These are phyloP conservation scores for Galbula dea DNA, from an alignment of 2,113 vertebrate species.

Conservation along the genomic window DNA sequence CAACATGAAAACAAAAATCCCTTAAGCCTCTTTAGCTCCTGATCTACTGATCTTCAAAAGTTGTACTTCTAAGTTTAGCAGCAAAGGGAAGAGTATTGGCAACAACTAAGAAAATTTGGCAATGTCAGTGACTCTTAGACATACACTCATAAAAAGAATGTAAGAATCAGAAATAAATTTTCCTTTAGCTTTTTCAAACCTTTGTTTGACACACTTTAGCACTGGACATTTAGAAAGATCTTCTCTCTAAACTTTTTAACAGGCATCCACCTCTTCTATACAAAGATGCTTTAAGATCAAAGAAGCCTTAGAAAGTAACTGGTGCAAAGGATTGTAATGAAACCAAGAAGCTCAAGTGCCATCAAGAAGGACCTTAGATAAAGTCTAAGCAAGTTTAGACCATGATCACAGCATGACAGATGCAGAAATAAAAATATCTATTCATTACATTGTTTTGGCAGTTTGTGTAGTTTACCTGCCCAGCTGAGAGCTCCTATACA, in stretches of 20 bases:
- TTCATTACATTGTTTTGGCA: neutral
- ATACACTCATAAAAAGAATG: neutral
- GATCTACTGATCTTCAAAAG: neutral
- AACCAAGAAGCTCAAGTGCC: neutral
- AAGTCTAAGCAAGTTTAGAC: neutral
- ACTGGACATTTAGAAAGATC: neutral
- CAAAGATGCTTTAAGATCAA: neutral
- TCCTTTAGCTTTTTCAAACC: neutral
- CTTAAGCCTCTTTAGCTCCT: neutral
- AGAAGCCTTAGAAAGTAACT: neutral
- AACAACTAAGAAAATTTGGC: neutral
- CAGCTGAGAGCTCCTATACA: neutral
- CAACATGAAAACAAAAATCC: neutral
- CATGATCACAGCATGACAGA: neutral
- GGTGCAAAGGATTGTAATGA: neutral
- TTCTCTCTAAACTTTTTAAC: neutral
- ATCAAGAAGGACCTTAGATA: neutral
- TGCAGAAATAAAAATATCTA: neutral
- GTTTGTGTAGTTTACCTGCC: accelerated
- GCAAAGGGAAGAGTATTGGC: neutral
- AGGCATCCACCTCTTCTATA: neutral
- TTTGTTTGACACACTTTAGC: neutral
- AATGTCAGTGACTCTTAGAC: neutral
- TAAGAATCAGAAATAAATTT: neutral
- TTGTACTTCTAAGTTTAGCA: neutral